These are phyloP conservation scores for Solenodon paradoxus DNA, from an alignment of 2,113 vertebrate species.

Conservation along the genomic window DNA sequence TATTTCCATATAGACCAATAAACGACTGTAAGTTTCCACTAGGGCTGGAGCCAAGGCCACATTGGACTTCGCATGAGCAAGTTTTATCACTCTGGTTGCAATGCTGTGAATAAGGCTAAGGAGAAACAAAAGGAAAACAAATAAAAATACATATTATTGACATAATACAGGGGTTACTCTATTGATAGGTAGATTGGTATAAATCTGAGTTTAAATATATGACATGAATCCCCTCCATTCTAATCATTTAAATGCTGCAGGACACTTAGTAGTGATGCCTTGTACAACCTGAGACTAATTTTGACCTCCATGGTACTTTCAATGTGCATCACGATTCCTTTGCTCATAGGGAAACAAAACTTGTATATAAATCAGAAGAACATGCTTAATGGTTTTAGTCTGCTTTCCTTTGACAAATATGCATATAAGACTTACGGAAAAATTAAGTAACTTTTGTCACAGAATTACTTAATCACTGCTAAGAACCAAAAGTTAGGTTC, in stretches of 20 bases:
- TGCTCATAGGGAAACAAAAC: neutral
- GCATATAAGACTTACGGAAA: neutral
- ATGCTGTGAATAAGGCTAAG: conserved; percentile 98
- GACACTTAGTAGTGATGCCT: neutral
- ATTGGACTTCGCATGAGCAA: conserved; percentile 97
- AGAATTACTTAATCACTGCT: conserved; percentile 5
- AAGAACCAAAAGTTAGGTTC: neutral
- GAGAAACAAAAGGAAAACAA: conserved; percentile 44
- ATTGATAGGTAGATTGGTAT: neutral
- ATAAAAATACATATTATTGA: neutral
- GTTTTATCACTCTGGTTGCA: conserved; percentile 97
- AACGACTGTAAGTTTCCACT: conserved; percentile 97
- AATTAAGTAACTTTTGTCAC: neutral
- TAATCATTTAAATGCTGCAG: neutral
- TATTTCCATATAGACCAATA: conserved; percentile 99
- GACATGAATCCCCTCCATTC: neutral
- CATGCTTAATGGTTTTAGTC: neutral
- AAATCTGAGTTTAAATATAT: neutral
- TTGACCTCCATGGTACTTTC: neutral
- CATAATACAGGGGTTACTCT: neutral
- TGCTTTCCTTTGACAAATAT: conserved; percentile 15
- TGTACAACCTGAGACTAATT: neutral
- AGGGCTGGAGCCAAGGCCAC: conserved; percentile 95
- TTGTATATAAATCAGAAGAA: neutral
- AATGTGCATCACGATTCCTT: neutral